phyloP scores from a whole-genome alignment of 2,797 vertebrate genomes.

The Brachyrhaphis roseni region DNA sequence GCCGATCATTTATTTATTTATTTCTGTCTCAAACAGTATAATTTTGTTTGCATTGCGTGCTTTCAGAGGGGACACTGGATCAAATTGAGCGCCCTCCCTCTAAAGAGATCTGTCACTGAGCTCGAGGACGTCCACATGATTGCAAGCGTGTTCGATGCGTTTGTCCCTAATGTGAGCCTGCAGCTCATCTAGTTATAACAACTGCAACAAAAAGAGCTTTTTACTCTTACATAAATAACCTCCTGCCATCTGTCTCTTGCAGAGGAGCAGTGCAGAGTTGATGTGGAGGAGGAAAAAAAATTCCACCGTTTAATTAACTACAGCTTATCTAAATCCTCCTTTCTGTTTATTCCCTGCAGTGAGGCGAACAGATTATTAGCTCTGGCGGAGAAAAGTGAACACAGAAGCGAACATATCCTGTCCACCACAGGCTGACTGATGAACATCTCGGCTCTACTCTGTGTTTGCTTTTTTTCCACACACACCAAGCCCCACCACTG shows the following conservation, averaged over 20 bases:
- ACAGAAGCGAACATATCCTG: slow-evolving; percentile 15
- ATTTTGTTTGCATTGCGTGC: not conserved
- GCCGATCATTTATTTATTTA: no score
- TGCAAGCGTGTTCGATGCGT: slow-evolving; percentile 13
- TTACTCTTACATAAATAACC: slow-evolving; percentile 55
- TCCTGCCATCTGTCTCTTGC: slow-evolving; percentile 48
- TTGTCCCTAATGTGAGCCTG: slow-evolving; percentile 20
- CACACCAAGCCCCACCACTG: not conserved
- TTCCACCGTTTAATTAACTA: slow-evolving; percentile 63
- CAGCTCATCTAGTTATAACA: slow-evolving; percentile 47
- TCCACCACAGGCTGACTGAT: not conserved
- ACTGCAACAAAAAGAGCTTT: slow-evolving; percentile 44
- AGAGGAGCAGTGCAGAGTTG: slow-evolving; percentile 15
- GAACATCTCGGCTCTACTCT: not conserved
- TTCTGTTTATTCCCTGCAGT: slow-evolving; percentile 54
- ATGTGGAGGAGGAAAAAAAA: slow-evolving; percentile 10
- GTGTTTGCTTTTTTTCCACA: not conserved
- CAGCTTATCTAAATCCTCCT: slow-evolving; percentile 48
- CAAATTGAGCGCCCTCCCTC: slow-evolving; percentile 6
- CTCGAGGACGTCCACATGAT: slow-evolving; percentile 15
- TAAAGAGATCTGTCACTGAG: not conserved
- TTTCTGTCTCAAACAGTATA: not conserved
- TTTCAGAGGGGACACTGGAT: not conserved
- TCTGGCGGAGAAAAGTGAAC: slow-evolving; percentile 7
- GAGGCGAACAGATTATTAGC: slow-evolving; percentile 46